Evolutionary conservation across 2,113 vertebrate genomes (phyloP), one percentile per base, ranked within the genome.

Genomic region (Oryzias javanicus): DNA sequence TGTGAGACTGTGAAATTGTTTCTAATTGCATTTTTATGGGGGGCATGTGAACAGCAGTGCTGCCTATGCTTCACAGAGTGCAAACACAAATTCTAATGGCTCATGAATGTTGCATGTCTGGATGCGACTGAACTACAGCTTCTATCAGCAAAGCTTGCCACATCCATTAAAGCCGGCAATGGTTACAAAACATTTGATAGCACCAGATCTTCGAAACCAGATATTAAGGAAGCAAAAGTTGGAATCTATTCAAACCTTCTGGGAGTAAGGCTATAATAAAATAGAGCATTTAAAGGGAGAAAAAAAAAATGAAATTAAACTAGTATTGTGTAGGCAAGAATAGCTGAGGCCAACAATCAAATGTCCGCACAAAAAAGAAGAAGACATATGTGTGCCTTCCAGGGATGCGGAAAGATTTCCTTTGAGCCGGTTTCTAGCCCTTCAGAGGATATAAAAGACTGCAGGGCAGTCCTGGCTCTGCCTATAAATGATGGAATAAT

Each of bases 401-500:
- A 77, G 87, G 84, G 81, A 82, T 67, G 77, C 66, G 58, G 72
- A 85, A 84, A 81, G 47, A 40, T 75, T 76, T 77, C 49, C 42
- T 69, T 54, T 58, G 57, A 47, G 76, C 65, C 76, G 63, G 75
- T 71, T 81, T 85, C 63, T 48, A 59, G 55, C 67, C 45, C 82
- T 75, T 74, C 59, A 63, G 71, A 70, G 74, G 61, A 68, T 78
- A 75, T 74, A 67, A 64, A 70, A 72, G 79, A 70, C 74, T 65
- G 63, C 76, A 75, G 68, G 74, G 80, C 74, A 57, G 70, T 29
- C 61, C 55, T 78, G 71, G 65, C 72, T 50, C 76, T 70, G 76
- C 79, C 82, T 76, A 54, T 53, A 80, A 87, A 82, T 70, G 74
- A 84, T 82, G 85, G 76, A 79, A 83, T 84, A 88, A 90, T 89